phyloP scores from a whole-genome alignment of 2,113 vertebrate genomes.

The Rhabdomys dilectus region DNA sequence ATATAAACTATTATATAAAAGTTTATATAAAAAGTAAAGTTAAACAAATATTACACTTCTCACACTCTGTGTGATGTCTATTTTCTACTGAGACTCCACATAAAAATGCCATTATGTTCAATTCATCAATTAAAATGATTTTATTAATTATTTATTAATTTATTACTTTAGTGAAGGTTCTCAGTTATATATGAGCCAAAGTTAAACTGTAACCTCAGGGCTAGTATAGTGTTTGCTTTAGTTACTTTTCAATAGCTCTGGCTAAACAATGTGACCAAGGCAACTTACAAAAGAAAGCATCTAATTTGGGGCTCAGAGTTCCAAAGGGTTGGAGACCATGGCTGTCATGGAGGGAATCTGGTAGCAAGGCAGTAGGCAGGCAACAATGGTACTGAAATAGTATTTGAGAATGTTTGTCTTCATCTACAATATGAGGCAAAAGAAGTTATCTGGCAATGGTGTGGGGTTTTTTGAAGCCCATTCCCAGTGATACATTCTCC shows the following conservation, averaged over 20 bases:
- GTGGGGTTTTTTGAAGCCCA: background rate
- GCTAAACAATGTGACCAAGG: background rate
- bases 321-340: background rate
- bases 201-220: background rate
- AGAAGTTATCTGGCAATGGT: background rate
- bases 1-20: too few relatives aligned
- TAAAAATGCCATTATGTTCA: background rate
- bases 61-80: background rate
- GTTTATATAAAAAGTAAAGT: background rate
- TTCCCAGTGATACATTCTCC: background rate
- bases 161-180: background rate
- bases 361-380: background rate
- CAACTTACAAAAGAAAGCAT: background rate
- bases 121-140: background rate
- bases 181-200: background rate
- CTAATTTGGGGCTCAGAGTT: background rate
- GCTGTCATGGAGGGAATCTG: too few relatives aligned
- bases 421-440: background rate
- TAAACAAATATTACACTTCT: background rate
- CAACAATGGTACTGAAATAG: background rate
- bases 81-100: background rate
- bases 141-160: background rate
- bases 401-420: background rate
- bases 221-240: background rate
- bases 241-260: background rate